Percentiles rank a stretch among this genome's conserved stretches.
Conservation (phyloP, 2,113 vertebrate species). For the Hippocampus mohnikei region DNA sequence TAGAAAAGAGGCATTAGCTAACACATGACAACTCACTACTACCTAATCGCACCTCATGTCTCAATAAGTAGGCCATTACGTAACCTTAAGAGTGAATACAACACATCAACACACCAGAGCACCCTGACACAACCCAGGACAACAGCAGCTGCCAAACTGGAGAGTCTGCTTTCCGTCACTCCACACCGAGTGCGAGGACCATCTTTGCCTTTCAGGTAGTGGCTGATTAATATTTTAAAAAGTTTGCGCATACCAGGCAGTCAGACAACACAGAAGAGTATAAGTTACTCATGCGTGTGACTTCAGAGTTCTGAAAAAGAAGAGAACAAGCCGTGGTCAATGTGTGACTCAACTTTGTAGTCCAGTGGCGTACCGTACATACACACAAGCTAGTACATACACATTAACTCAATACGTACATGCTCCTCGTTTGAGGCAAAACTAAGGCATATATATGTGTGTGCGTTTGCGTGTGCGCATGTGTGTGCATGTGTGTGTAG, state of each 20-base stretch:
- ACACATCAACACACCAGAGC: conserved; percentile 9
- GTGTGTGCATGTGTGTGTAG: not conserved
- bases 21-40: not conserved
- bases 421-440: conserved; percentile 22
- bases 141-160: conserved; percentile 19
- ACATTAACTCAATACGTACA: conserved; percentile 3
- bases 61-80: conserved; percentile 1
- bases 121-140: conserved; percentile 39
- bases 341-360: not conserved
- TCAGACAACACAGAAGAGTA: conserved; percentile 19
- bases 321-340: conserved; percentile 10
- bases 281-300: conserved; percentile 32
- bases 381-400: conserved; percentile 2
- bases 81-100: conserved; percentile 14
- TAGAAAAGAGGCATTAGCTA: not conserved
- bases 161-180: conserved; percentile 40
- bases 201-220: conserved; percentile 27
- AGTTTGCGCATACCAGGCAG: conserved; percentile 13
- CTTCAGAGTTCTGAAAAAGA: conserved; percentile 30
- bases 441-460: not conserved
- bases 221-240: conserved; percentile 37
- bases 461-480: not conserved
- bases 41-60: conserved; percentile 8
- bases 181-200: conserved; percentile 15
- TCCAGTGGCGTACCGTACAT: not conserved